Percentiles rank a stretch among this genome's conserved stretches.
Conservation (phyloP, 2,113 vertebrate genomes). For the Cyanocitta stelleri region DNA sequence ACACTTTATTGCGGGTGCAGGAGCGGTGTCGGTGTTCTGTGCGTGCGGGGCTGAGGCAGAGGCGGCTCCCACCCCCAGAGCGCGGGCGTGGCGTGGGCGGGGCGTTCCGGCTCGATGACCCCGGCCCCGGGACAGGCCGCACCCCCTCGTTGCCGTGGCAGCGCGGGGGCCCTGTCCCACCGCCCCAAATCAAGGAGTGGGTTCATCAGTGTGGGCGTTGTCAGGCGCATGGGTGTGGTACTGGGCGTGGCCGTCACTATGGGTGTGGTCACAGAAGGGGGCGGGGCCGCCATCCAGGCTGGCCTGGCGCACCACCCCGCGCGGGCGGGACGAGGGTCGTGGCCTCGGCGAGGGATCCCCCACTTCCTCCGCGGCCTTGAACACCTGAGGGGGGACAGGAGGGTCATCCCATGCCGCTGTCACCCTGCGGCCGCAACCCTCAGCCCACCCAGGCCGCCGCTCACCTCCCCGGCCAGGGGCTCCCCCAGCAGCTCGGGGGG, state of each 20-base stretch:
- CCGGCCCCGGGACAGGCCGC: fast-evolving
- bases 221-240: not conserved
- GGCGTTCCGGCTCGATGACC: fast-evolving
- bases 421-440: fast-evolving
- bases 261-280: not conserved
- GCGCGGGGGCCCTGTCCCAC: not conserved
- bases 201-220: not conserved
- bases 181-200: not conserved
- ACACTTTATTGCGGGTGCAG: not conserved
- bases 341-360: no score
- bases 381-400: not conserved
- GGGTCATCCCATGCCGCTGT: not conserved
- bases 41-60: not conserved
- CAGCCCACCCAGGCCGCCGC: not conserved
- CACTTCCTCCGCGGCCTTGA: not conserved
- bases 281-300: conserved; percentile 31
- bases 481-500: not conserved
- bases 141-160: not conserved
- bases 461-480: conserved; percentile 28
- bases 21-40: not conserved
- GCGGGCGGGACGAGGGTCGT: not conserved
- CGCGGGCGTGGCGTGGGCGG: not conserved
- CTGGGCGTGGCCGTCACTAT: fast-evolving
- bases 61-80: not conserved
- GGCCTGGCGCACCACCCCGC: conserved; percentile 60